Evolutionary conservation across 2,113 vertebrate species (phyloP).

Genomic region (Scytalopus superciliaris): DNA sequence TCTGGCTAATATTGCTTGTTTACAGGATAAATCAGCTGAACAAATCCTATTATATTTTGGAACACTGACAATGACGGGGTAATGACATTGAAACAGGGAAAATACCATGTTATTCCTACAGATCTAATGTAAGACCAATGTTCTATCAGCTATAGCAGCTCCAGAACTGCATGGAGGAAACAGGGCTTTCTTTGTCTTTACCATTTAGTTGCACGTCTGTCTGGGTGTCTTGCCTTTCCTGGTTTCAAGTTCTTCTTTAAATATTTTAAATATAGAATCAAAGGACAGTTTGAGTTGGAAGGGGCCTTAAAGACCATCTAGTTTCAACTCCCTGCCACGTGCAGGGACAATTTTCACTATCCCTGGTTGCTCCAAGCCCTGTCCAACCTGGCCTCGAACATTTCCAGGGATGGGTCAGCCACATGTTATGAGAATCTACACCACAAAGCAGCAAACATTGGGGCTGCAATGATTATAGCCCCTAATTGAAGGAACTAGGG

Average conservation of each 20-base stretch:
- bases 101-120: background rate
- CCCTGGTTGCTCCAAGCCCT: background rate
- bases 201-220: fast-evolving
- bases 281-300: background rate
- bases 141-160: background rate
- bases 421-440: background rate
- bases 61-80: constrained; percentile 16
- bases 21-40: constrained; percentile 67
- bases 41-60: constrained; percentile 74
- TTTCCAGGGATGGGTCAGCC: background rate
- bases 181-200: background rate
- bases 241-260: background rate
- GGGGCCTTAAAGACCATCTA: background rate
- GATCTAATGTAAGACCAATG: background rate
- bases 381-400: background rate
- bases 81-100: constrained; percentile 39
- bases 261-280: background rate
- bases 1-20: constrained; percentile 59
- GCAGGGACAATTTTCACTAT: background rate
- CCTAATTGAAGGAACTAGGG: background rate
- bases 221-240: background rate
- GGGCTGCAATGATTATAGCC: background rate
- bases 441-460: background rate
- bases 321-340: background rate
- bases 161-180: background rate